phyloP scores from a whole-genome alignment of 2,888 invertebrate species.

The Tryphoninae sp. region DNA sequence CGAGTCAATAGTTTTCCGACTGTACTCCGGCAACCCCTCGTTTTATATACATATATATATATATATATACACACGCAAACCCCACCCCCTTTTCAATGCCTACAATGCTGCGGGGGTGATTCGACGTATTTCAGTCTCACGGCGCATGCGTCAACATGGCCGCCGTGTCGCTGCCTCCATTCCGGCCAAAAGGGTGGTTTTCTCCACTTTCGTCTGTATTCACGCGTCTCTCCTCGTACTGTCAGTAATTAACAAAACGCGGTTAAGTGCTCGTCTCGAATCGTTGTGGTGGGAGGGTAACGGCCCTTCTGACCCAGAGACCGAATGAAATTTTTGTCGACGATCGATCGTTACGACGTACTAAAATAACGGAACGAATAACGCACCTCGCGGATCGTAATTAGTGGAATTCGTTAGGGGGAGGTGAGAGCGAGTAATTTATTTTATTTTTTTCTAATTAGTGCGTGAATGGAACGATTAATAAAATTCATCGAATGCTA shows the following conservation, averaged over 20 bases:
- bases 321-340: slow-evolving; percentile 30
- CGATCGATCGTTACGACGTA: slow-evolving; percentile 38
- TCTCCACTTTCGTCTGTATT: slow-evolving; percentile 61
- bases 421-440: slow-evolving; percentile 7
- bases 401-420: slow-evolving; percentile 20
- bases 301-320: slow-evolving; percentile 58
- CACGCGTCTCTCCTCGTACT: slow-evolving; percentile 64
- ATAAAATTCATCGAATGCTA: background rate
- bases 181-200: slow-evolving; percentile 66
- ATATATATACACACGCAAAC: slow-evolving; percentile 54
- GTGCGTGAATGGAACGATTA: background rate
- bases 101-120: slow-evolving; percentile 66
- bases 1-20: slow-evolving; percentile 69
- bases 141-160: slow-evolving; percentile 80
- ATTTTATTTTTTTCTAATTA: background rate
- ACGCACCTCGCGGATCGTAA: background rate
- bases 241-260: slow-evolving; percentile 73
- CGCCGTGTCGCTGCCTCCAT: slow-evolving; percentile 72
- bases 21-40: slow-evolving; percentile 60
- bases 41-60: slow-evolving; percentile 36
- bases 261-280: slow-evolving; percentile 69
- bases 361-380: slow-evolving; percentile 17
- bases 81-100: slow-evolving; percentile 70
- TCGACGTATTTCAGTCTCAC: slow-evolving; percentile 64
- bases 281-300: background rate